Percentiles rank a stretch among this genome's conserved stretches.
phyloP scores from a whole-genome alignment of 1,140 invertebrate species.

The Cyclargus thomasi region DNA sequence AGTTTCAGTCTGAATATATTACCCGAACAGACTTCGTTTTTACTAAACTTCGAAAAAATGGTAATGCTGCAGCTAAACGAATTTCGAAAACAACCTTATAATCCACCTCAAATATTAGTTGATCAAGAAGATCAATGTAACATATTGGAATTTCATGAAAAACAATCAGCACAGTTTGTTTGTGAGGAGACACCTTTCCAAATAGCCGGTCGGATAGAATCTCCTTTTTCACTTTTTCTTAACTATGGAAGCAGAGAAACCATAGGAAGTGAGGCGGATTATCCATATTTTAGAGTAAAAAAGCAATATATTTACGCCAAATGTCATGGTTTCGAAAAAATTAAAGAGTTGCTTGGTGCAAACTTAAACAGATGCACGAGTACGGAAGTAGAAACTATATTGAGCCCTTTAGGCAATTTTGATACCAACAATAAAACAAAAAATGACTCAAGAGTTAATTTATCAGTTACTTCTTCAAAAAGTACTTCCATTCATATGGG shows the following conservation, averaged over 20 bases:
- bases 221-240: constrained; percentile 37
- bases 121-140: constrained; percentile 39
- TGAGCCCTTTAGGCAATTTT: not conserved
- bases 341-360: constrained; percentile 48
- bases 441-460: not conserved
- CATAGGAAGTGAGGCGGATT: constrained; percentile 47
- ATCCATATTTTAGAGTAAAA: constrained; percentile 48
- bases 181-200: constrained; percentile 50
- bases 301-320: constrained; percentile 61
- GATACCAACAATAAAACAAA: not conserved
- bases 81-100: constrained; percentile 42
- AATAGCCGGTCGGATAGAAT: constrained; percentile 45
- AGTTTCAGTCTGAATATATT: constrained; percentile 58
- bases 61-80: constrained; percentile 60
- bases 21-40: constrained; percentile 61
- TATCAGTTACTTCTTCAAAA: not conserved
- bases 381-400: not conserved
- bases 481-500: not conserved
- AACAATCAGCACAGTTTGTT: constrained; percentile 17
- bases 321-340: constrained; percentile 55
- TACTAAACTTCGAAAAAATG: constrained; percentile 61
- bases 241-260: constrained; percentile 57
- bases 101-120: constrained; percentile 38
- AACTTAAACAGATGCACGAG: constrained; percentile 45
- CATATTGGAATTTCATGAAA: constrained; percentile 43